These are phyloP conservation scores for Nipponia nippon DNA, from an alignment of 2,113 vertebrate species.

Conservation along the genomic window DNA sequence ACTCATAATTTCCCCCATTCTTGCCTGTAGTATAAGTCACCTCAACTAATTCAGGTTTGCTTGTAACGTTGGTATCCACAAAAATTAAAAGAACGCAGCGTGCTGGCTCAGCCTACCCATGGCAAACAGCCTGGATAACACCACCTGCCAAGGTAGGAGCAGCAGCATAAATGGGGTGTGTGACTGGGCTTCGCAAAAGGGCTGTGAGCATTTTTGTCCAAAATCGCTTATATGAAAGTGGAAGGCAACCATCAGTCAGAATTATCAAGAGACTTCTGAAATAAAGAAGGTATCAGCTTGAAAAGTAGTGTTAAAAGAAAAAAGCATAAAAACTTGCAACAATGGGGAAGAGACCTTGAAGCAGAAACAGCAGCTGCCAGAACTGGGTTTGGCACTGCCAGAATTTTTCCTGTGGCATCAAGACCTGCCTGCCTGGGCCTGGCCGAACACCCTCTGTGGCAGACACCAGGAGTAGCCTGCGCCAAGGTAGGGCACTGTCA, in stretches of 20 bases:
- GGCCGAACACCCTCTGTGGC: background rate
- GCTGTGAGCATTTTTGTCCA: background rate
- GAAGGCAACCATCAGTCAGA: background rate
- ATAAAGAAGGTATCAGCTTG: background rate
- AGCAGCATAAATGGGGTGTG: background rate
- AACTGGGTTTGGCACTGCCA: background rate
- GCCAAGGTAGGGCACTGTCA: background rate
- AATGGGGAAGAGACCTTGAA: background rate
- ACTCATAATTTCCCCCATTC: background rate
- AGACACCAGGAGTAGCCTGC: background rate
- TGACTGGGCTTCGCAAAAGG: background rate
- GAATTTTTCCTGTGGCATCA: background rate
- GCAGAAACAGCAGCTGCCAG: background rate
- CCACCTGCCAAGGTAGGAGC: background rate
- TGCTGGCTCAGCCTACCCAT: background rate
- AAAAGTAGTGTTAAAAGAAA: background rate
- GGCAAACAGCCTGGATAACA: background rate
- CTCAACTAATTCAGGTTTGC: background rate
- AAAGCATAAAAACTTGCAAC: background rate
- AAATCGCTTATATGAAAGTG: background rate
- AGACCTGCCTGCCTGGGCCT: background rate
- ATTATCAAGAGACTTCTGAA: background rate
- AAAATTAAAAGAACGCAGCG: rapidly evolving
- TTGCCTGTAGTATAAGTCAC: background rate
- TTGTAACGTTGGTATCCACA: background rate